Base-by-base conservation (phyloP, 2,888 invertebrate genomes). In the Seladonia tumulorum region DNA sequence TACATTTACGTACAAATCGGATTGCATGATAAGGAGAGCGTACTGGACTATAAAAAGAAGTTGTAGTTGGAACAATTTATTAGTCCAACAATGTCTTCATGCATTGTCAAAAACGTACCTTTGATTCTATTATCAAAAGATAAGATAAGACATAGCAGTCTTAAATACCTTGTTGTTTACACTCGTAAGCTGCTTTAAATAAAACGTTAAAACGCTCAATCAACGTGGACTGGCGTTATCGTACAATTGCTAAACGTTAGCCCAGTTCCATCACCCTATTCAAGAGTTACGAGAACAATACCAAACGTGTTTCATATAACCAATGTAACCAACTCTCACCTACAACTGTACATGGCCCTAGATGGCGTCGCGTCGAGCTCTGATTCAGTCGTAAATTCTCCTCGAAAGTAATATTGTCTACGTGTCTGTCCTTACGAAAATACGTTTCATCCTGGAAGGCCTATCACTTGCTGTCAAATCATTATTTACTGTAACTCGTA, bases 391-490 rank as follows among this genome's bases (percentile, higher is more conserved):
- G 14, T 60, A 60, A 60, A 60, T 60, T 60, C 60, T 25, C 60
- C 60, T 25, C 12, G 60, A 25, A 60, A 60, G 60, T 60, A 60
- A 60, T 60, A 60, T 60, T 60, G 60, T 60, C n/a, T 60, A 60
- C 60, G 22, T 60, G 60, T 12, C 12, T 14, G 12, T 25, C 60
- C 60, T 14, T 60, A 60, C 60, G 12, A 14, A 60, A 60, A 60
- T 60, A 60, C 5, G 25, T 25, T 25, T 60, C n/a, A 14, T 14
- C 14, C 14, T 25, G 60, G 25, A 12, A 25, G 14, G 1, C 60
- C 25, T 60, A 60, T 60, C 60, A n/a, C 60, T 60, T 5, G 60
- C 60, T 25, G 25, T 60, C 60, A 60, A 14, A 60, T 60, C 12
- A 25, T 12, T 60, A 25, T 60, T 25, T 60, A 60, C 60, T 3